Evolutionary conservation across 2,797 vertebrate species (phyloP).

Genomic region (Parotocinclus haroldoi): DNA sequence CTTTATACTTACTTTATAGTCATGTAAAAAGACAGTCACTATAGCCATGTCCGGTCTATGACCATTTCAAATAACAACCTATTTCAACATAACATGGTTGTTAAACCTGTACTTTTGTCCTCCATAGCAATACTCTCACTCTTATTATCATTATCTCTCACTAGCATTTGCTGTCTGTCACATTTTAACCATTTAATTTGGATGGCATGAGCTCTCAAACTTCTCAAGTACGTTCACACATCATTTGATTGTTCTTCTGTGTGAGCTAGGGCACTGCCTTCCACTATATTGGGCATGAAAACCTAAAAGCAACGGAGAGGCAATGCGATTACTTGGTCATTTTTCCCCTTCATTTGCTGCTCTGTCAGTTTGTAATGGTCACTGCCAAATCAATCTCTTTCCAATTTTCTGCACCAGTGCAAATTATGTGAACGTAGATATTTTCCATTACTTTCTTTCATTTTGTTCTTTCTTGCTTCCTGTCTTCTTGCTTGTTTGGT

Average conservation of each 20-base stretch:
- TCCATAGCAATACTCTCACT: too few species aligned
- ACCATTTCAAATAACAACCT: too few species aligned
- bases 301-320: conserved; percentile 56
- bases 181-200: conserved; percentile 13
- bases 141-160: too few species aligned
- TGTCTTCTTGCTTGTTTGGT: not conserved
- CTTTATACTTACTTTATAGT: too few species aligned
- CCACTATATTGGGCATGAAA: conserved; percentile 54
- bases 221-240: not conserved
- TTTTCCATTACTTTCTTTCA: conserved; percentile 7
- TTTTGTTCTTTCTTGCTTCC: not conserved
- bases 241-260: too few species aligned
- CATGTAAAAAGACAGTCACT: too few species aligned
- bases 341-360: conserved; percentile 30
- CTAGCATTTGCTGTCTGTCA: not conserved
- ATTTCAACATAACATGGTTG: too few species aligned
- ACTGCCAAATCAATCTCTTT: conserved; percentile 11
- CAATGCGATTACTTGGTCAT: conserved; percentile 57
- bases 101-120: too few species aligned
- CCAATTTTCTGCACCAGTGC: conserved; percentile 24
- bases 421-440: conserved; percentile 1
- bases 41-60: too few species aligned
- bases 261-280: conserved; percentile 38
- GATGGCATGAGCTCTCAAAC: conserved; percentile 11
- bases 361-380: conserved; percentile 17